phyloP scores from a whole-genome alignment of 2,888 invertebrate genomes.

The Drosophila atroscutellata region DNA sequence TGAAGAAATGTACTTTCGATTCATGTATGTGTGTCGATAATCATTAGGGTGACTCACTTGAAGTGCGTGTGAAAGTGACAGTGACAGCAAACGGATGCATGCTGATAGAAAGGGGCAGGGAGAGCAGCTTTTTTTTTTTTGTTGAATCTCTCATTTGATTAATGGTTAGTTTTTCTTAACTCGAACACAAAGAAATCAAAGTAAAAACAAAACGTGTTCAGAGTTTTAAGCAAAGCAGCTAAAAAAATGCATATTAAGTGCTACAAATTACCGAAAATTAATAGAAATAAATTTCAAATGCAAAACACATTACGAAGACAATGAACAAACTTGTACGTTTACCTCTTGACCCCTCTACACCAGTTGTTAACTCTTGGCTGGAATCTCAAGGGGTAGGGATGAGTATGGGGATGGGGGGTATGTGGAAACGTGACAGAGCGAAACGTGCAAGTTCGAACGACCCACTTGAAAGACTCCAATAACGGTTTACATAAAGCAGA shows the following conservation, averaged over 20 bases:
- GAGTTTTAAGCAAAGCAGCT: neutral
- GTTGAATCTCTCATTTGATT: slow-evolving; percentile 45
- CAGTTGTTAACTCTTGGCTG: slow-evolving; percentile 2
- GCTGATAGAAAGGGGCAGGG: slow-evolving; percentile 2
- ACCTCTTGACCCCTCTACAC: neutral
- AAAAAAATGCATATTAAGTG: neutral
- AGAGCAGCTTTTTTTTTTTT: slow-evolving; percentile 1
- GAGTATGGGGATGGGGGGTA: neutral
- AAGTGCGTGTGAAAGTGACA: slow-evolving; percentile 41
- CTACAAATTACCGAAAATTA: neutral
- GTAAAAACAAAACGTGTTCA: slow-evolving; percentile 7
- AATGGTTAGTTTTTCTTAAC: slow-evolving; percentile 38
- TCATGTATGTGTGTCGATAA: neutral
- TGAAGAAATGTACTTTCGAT: neutral
- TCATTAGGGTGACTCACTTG: slow-evolving; percentile 31
- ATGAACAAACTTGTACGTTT: neutral
- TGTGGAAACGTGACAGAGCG: slow-evolving; percentile 17
- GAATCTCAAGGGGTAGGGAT: neutral
- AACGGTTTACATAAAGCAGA: slow-evolving; percentile 30
- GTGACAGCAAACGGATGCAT: neutral
- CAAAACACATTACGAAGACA: neutral
- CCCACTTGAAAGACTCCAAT: slow-evolving; percentile 36
- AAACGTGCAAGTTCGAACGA: slow-evolving; percentile 15
- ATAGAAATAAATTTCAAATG: neutral
- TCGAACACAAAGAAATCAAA: slow-evolving; percentile 30